Percentiles rank a stretch among this genome's conserved stretches.
Evolutionary conservation across 2,113 vertebrate species (phyloP).

Genomic region (Eonycteris spelaea): DNA sequence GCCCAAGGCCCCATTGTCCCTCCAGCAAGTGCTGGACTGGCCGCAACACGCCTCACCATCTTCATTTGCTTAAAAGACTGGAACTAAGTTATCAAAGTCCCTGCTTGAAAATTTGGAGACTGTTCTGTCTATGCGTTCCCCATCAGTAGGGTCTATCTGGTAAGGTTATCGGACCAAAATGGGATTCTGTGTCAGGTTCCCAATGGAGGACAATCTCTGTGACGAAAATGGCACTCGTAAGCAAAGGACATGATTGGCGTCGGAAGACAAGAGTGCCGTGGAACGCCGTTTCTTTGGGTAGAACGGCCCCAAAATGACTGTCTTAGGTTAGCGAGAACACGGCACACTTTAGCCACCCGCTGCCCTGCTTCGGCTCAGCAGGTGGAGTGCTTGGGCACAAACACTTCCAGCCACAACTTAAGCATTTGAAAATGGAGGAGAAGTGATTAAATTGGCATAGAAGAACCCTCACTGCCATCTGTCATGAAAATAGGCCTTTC

Average conservation of each 20-base stretch:
- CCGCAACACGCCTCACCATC: background rate
- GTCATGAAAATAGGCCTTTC: constrained; percentile 79
- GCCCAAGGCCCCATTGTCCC: fast-evolving
- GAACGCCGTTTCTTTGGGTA: background rate
- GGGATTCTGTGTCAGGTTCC: background rate
- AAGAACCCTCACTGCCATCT: constrained; percentile 76
- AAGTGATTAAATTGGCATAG: constrained; percentile 70
- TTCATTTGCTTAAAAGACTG: background rate
- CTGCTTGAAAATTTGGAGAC: background rate
- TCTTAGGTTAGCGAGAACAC: background rate
- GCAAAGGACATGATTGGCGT: background rate
- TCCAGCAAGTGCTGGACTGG: fast-evolving
- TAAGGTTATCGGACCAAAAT: background rate
- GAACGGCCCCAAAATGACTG: constrained; percentile 39
- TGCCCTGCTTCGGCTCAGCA: background rate
- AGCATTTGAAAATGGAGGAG: constrained; percentile 63
- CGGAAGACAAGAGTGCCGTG: fast-evolving
- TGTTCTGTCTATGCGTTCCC: background rate
- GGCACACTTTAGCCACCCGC: constrained; percentile 17
- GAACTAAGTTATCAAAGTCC: no score
- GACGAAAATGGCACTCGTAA: fast-evolving
- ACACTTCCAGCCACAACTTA: constrained; percentile 59
- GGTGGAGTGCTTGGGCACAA: background rate
- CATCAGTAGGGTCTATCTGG: background rate
- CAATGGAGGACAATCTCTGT: fast-evolving